Evolutionary conservation across 2,888 invertebrate genomes (phyloP).

Genomic region (Lepas anatifera): DNA sequence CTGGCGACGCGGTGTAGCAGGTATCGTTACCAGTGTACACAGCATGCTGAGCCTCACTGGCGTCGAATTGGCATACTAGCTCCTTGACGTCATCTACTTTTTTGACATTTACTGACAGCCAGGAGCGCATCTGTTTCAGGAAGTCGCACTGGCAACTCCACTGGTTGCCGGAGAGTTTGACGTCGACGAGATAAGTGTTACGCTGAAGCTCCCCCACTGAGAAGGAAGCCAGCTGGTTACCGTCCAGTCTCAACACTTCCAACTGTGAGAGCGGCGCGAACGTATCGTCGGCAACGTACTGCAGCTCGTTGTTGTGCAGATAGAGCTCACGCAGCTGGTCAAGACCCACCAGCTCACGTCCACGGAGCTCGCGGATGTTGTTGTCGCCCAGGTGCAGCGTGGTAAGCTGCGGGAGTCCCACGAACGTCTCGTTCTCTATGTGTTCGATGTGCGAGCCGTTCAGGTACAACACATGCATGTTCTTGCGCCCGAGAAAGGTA

Average conservation of each 20-base stretch:
- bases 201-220: constrained; percentile 55
- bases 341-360: constrained; percentile 67
- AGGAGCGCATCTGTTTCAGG: constrained; percentile 69
- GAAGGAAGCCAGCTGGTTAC: constrained; percentile 54
- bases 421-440: constrained; percentile 70
- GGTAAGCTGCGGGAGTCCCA: constrained; percentile 62
- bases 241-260: constrained; percentile 52
- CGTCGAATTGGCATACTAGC: constrained; percentile 34
- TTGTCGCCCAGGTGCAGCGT: constrained; percentile 64
- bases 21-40: constrained; percentile 39
- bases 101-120: constrained; percentile 53
- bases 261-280: constrained; percentile 53
- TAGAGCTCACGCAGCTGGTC: constrained; percentile 57
- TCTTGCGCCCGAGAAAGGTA: constrained; percentile 72
- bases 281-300: constrained; percentile 54
- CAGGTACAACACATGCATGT: constrained; percentile 57
- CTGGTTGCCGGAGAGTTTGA: constrained; percentile 53
- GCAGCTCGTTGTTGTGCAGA: constrained; percentile 59
- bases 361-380: constrained; percentile 51
- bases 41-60: not conserved
- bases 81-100: constrained; percentile 56
- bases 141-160: constrained; percentile 88
- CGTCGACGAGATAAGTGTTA: constrained; percentile 52
- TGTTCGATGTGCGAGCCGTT: constrained; percentile 64
- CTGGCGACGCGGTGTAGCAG: constrained; percentile 27